Evolutionary conservation across 2,888 invertebrate genomes (phyloP).

Genomic region (Coelogynopora nodosa): DNA sequence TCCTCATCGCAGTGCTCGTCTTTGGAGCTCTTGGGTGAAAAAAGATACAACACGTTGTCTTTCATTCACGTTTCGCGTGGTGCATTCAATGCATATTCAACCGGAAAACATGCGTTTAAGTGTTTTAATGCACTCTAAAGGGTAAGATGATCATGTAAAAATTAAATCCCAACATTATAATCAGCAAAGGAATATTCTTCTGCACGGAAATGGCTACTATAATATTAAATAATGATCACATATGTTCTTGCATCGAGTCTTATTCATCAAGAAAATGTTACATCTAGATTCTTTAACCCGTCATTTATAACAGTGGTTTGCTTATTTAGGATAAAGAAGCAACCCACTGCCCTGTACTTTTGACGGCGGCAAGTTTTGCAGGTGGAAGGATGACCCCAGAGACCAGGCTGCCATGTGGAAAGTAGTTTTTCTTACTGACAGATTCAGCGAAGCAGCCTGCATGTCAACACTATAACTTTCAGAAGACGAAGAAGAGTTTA

Average conservation of each 20-base stretch:
- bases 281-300: too few species aligned
- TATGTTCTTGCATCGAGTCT: too few species aligned
- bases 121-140: constrained; percentile 34
- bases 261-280: too few species aligned
- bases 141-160: too few species aligned
- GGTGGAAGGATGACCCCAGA: constrained; percentile 37
- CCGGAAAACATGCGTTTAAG: neutral
- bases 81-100: neutral
- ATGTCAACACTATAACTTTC: constrained; percentile 4
- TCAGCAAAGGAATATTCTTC: too few species aligned
- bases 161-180: too few species aligned
- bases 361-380: constrained; percentile 12
- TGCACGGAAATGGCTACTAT: too few species aligned
- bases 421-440: neutral
- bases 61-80: neutral
- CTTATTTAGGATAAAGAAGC: too few species aligned
- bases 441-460: constrained; percentile 17
- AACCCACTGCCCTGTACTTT: constrained; percentile 35
- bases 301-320: too few species aligned
- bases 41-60: neutral
- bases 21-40: constrained; percentile 41
- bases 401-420: constrained; percentile 37
- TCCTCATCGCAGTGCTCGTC: constrained; percentile 20
- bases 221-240: too few species aligned
- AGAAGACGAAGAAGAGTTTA: neutral